A percentile compares a stretch with the other conserved stretches of the same genome.
These are phyloP conservation scores for Steinernema carpocapsae DNA, from an alignment of 2,888 invertebrate species.

Conservation along the genomic window DNA sequence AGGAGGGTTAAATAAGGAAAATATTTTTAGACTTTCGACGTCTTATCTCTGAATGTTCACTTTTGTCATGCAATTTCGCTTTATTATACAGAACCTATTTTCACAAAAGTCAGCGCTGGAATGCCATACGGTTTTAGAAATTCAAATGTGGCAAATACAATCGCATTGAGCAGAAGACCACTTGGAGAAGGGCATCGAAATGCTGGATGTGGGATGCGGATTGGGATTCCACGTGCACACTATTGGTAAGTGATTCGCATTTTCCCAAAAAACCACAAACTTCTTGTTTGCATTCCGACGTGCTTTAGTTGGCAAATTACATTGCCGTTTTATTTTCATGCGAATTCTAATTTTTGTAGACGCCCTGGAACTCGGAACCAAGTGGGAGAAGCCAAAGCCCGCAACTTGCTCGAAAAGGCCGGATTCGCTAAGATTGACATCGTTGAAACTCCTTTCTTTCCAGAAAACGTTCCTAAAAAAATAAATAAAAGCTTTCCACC, in stretches of 20 bases:
- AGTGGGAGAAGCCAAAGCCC: constrained; percentile 52
- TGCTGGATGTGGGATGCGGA: constrained; percentile 55
- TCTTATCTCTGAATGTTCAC: too few species aligned
- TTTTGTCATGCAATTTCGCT: too few species aligned
- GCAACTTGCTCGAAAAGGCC: constrained; percentile 46
- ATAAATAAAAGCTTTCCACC: too few species aligned
- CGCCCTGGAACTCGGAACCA: constrained; percentile 53
- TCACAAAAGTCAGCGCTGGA: too few species aligned
- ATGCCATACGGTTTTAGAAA: too few species aligned
- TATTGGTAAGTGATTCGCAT: constrained; percentile 5
- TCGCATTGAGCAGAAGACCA: too few species aligned
- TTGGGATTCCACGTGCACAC: constrained; percentile 51
- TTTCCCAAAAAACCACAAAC: constrained; percentile 51
- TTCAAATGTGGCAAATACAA: neutral
- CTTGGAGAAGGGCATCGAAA: constrained; percentile 42
- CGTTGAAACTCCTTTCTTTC: constrained; percentile 42
- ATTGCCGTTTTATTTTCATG: too few species aligned
- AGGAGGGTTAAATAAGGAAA: too few species aligned
- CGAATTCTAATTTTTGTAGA: constrained; percentile 42
- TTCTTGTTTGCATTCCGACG: constrained; percentile 52
- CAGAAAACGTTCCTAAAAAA: constrained; percentile 49
- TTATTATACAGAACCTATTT: too few species aligned
- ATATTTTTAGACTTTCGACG: too few species aligned
- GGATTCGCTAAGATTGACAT: constrained; percentile 52
- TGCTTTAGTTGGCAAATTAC: too few species aligned